Evolutionary conservation across 1,140 invertebrate species (phyloP), one percentile per base, ranked within the genome.

Genomic region (Stegodyphus mimosarum): DNA sequence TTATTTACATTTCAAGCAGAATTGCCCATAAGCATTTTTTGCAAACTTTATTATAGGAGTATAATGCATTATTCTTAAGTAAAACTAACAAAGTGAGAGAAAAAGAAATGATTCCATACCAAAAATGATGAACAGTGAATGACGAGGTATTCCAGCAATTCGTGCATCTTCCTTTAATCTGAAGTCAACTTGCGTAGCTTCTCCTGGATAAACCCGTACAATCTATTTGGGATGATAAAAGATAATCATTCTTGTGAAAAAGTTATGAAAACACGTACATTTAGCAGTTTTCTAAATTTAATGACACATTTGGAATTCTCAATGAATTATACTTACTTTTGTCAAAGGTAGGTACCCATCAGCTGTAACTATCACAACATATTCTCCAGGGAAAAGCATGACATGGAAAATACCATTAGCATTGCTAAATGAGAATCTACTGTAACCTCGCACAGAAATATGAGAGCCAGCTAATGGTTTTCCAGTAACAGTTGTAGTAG

Each of bases 121-220:
- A 85, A 93, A 90, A 5, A 95, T 88, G 86, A 95, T 92, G 66
- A 96, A 92, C 89, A 96, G 96, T 2, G 94, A 91, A 9, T 94
- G 90, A 55, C 94, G 91, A 0, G 95, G 94, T 90, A 96, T 90
- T 2, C 95, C 95, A 84, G 94, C 90, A 52, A 96, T 92, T 66
- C 90, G 92, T 79, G 93, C 93, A 89, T 95, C 93, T 49, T 90
- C 90, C 51, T 92, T 91, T 76, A 96, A 88, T 83, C 93, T 94
- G 64, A 96, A 93, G 80, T 95, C 91, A 1, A 95, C 90, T 51
- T 92, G 90, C 5, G 91, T 90, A 7, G 91, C 90, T 73, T 89
- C 90, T 0, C 89, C 89, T 0, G 89, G 78, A 63, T 91, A 88
- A 0, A 93, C 90, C 11, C 89, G 89, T 0, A 94, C 88, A 73